Evolutionary conservation across 2,888 invertebrate genomes (phyloP).

Genomic region (Temnothorax ravouxi): DNA sequence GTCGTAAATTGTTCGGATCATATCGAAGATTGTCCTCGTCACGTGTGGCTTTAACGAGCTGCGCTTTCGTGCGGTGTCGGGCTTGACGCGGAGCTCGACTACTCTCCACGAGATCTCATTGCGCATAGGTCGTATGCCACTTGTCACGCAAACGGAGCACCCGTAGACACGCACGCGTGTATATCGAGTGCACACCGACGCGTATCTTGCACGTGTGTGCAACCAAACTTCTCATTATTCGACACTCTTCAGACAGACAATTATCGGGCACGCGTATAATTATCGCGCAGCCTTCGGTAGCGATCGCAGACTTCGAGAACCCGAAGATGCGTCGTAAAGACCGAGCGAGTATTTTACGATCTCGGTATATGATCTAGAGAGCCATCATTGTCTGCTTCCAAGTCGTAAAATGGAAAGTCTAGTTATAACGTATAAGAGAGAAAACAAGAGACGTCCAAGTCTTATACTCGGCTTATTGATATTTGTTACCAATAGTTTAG

Average conservation of each 20-base stretch:
- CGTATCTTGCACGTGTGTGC: not conserved
- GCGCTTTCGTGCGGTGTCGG: conserved; percentile 16
- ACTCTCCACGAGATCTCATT: conserved; percentile 49
- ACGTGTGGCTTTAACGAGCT: conserved; percentile 29
- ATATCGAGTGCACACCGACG: not conserved
- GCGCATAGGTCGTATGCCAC: conserved; percentile 14
- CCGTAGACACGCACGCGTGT: not conserved
- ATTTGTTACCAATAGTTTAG: not conserved
- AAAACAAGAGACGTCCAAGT: not conserved
- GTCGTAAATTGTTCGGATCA: conserved; percentile 11
- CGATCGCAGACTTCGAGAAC: not conserved
- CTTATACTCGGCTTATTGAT: not conserved
- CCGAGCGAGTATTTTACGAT: not conserved
- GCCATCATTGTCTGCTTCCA: not conserved
- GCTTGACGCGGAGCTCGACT: conserved; percentile 31
- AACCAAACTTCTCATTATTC: conserved; percentile 38
- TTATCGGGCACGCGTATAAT: conserved; percentile 27
- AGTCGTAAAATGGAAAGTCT: not conserved
- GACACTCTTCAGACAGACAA: conserved; percentile 29
- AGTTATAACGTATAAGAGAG: not conserved
- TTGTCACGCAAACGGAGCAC: conserved; percentile 33
- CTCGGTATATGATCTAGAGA: not conserved
- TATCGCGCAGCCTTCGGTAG: not conserved
- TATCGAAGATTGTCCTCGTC: conserved; percentile 10
- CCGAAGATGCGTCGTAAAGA: conserved; percentile 10